Base-by-base conservation (phyloP, 2,888 invertebrate genomes). In the Iphiclides podalirius region DNA sequence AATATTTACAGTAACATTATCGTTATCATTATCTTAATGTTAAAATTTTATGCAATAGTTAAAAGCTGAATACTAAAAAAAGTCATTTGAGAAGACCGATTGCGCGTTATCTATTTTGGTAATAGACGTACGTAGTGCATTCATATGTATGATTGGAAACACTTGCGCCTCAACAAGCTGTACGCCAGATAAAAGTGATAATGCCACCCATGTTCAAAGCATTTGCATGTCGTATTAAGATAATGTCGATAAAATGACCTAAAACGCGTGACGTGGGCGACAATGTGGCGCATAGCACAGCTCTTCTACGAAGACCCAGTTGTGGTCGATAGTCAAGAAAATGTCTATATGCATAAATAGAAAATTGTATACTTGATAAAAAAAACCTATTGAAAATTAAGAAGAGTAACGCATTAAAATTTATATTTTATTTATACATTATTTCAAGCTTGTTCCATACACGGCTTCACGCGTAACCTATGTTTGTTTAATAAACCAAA, bases 221-320 rank as follows among this genome's bases (percentile, higher is more conserved):
- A 48, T 37, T 48, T 42, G 47, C 47, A 20, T 41, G 36, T 36
- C 47, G 15, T 48, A 42, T 31, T 48, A 20, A 38, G 33, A 43
- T 43, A 38, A 42, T 23, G 42, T 48, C 15, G 31, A 23, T 38
- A 33, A 33, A 17, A 48, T 48, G 28, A 42, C 13, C 20, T 38
- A 38, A 43, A 15, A n/a, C 7, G 42, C 7, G 33, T 7, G 33
- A 16, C 37, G 41, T 42, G 31, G 42, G 41, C 31, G 42, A 33
- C 37, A 23, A 31, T 33, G 20, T 31, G 38, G 36, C 20, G 14
- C 15, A 16, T 11, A 1, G 26, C 15, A 16, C 3, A 1, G 23
- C 34, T 20, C 12, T 13, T 20, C 34, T 13, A 20, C 20, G n/a
- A 20, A 26, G 26, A 26, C 26, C 26, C 8, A n/a, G n/a, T n/a